Base-by-base conservation (phyloP, 1,140 invertebrate genomes). In the Trichonephila inaurata region DNA sequence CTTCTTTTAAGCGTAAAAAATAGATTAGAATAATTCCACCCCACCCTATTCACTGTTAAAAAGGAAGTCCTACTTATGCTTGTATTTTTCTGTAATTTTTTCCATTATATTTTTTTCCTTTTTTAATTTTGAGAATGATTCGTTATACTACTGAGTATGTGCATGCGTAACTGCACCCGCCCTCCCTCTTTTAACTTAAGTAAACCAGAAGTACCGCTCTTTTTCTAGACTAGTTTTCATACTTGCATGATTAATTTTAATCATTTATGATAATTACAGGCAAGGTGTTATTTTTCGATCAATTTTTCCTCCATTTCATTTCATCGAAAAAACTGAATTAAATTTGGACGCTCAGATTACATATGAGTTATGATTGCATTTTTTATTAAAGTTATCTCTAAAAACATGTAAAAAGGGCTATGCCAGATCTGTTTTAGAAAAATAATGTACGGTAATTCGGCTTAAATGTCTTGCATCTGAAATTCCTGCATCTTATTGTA, bases 21-120 rank as follows among this genome's bases (percentile, higher is more conserved):
- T 58, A 81, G 58, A 91, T 91, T 91, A 82, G 89, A 91, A 91
- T 91, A 91, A 82, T 91, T 91, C 51, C 72, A 24, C 51, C 69
- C 51, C 60, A 44, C 88, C 62, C 40, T n/a, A 82, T 72, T 24
- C 61, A 60, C 58, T 44, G 12, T 28, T 82, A 82, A 91, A 91
- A 91, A 82, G 89, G 89, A 90, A 90, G 66, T 91, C 89, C 89
- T 91, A 33, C 51, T 91, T 89, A 60, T 69, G 64, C 69, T 51
- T 72, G 18, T 66, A 14, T 21, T 69, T 89, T 89, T 89, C 33
- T 89, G 51, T 69, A 33, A 40, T 51, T 69, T 28, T 28, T 61
- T 28, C 28, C 16, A 8, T 24, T 44, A 12, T 72, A 14, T 64
- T 6, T 14, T 21, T 10, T 58, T 58, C 51, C 51, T 83, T 51